Percentiles rank a stretch among this genome's conserved stretches.
Evolutionary conservation across 2,797 vertebrate genomes (phyloP).

Genomic region (Esox masquinongy): DNA sequence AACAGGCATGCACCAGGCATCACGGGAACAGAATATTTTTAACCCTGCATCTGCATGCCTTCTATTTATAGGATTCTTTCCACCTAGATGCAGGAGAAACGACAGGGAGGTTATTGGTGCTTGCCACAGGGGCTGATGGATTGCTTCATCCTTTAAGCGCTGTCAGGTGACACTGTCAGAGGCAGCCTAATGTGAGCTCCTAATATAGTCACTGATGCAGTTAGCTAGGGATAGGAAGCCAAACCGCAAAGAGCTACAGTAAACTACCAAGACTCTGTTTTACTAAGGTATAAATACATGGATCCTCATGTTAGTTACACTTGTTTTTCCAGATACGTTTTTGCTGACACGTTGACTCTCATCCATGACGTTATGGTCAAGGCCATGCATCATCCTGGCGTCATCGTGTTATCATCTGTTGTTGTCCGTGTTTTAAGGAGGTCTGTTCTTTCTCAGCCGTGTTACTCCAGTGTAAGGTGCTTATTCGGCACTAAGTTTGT

Average conservation of each 20-base stretch:
- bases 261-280: too few relatives aligned
- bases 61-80: constrained; percentile 53
- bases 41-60: constrained; percentile 37
- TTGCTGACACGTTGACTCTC: too few relatives aligned
- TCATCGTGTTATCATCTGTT: too few relatives aligned
- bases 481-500: neutral
- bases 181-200: neutral
- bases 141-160: constrained; percentile 21
- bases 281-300: too few relatives aligned
- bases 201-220: neutral
- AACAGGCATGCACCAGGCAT: constrained; percentile 23
- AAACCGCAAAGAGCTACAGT: neutral
- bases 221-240: constrained; percentile 9
- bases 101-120: constrained; percentile 23
- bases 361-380: too few relatives aligned
- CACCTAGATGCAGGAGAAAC: constrained; percentile 13
- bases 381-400: too few relatives aligned
- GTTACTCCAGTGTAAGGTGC: neutral
- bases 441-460: too few relatives aligned
- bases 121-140: constrained; percentile 12
- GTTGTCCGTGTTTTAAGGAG: too few relatives aligned
- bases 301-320: too few relatives aligned
- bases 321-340: too few relatives aligned
- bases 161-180: neutral
- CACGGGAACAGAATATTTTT: constrained; percentile 38